phyloP scores from a whole-genome alignment of 2,888 invertebrate species.

The Andricus quercusramuli region DNA sequence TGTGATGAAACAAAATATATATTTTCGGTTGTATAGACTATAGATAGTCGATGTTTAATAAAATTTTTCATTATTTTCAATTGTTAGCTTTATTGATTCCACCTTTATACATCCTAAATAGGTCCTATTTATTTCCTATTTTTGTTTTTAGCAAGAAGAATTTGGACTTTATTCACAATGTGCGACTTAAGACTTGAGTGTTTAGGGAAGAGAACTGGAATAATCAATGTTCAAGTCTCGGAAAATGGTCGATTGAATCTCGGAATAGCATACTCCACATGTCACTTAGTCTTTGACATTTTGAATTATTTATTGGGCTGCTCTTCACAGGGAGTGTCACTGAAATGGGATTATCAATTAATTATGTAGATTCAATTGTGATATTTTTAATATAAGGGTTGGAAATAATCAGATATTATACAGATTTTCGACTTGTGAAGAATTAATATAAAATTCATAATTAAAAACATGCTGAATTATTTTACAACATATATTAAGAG shows the following conservation, averaged over 20 bases:
- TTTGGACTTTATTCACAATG: background rate
- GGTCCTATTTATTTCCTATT: background rate
- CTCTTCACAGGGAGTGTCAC: constrained; percentile 23
- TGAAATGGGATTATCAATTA: constrained; percentile 1
- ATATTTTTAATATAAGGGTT: background rate
- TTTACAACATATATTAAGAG: background rate
- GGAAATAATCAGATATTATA: background rate
- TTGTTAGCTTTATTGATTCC: background rate
- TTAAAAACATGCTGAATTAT: background rate
- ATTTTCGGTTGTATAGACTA: background rate
- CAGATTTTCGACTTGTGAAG: background rate
- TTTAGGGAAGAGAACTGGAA: background rate
- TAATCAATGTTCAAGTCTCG: constrained; percentile 37
- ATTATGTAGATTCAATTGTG: background rate
- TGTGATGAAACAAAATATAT: background rate
- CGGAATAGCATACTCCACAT: constrained; percentile 27
- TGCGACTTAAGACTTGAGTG: background rate
- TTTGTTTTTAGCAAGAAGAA: background rate
- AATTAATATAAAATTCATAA: background rate
- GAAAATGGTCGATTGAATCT: constrained; percentile 35
- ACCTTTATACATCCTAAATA: background rate
- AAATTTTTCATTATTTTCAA: background rate
- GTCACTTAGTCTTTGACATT: constrained; percentile 37
- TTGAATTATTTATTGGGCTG: constrained; percentile 29
- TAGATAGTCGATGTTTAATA: background rate